Evolutionary conservation across 1,140 invertebrate species (phyloP).

Genomic region (Sycobia sp.): DNA sequence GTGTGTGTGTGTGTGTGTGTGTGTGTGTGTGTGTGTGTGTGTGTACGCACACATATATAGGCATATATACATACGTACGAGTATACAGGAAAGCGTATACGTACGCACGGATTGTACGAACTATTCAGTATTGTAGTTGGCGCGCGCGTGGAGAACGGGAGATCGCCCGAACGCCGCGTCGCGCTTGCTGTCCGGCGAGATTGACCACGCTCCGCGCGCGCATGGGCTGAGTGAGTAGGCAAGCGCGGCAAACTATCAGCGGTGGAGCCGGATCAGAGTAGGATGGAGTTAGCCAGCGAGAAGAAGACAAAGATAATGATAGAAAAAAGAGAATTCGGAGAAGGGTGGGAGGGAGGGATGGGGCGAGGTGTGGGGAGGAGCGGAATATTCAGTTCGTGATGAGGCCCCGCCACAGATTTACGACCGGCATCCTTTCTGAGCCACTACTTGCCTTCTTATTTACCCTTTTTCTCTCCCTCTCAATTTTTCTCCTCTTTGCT

Average conservation of each 20-base stretch:
- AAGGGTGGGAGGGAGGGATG: constrained; percentile 11
- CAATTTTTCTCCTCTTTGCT: constrained; percentile 39
- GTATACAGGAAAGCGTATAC: too few species aligned
- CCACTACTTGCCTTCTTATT: constrained; percentile 41
- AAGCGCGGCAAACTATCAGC: neutral
- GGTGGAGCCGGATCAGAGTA: neutral
- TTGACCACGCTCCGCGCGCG: too few species aligned
- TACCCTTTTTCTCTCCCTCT: constrained; percentile 36
- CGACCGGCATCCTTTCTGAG: constrained; percentile 50
- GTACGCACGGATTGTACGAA: too few species aligned
- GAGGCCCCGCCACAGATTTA: constrained; percentile 57
- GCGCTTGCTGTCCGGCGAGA: too few species aligned
- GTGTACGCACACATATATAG: too few species aligned
- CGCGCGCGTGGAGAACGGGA: too few species aligned
- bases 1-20: too few species aligned
- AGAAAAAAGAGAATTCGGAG: constrained; percentile 9
- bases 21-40: too few species aligned
- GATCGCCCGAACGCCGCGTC: too few species aligned
- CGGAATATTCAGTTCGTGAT: constrained; percentile 54
- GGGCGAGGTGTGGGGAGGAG: constrained; percentile 1
- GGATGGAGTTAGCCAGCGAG: neutral
- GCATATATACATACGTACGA: too few species aligned
- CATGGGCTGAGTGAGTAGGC: neutral
- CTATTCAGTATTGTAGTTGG: too few species aligned
- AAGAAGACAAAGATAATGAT: constrained; percentile 16